Base-by-base conservation (phyloP, 1,140 invertebrate species). In the Kradibia gibbosae region DNA sequence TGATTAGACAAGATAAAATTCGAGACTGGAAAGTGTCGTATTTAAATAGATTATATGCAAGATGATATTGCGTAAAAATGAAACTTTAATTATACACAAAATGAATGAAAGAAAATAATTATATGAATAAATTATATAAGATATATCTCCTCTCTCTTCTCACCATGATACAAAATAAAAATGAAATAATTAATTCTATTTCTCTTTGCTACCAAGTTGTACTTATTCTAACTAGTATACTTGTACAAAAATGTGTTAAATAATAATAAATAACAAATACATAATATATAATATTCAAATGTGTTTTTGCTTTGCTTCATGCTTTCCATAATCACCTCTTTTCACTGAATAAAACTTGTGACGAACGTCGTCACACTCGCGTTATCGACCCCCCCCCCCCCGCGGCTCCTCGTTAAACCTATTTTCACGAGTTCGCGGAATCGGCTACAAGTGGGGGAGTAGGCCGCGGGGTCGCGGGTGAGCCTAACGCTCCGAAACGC, bases 171-270 rank as follows among this genome's bases (percentile, higher is more conserved):
- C 83, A 86, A 90, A 87, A 88, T 88, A 90, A 90, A 90, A 83
- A 84, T 82, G 76, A 87, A 87, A 84, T 84, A 87, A 86, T 85
- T 89, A 89, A 90, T 91, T 91, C 90, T 91, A 91, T 91, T 90
- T 91, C 90, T 91, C 91, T 91, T 91, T 91, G 91, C 90, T 91
- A 91, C 90, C 87, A 91, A 91, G 90, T 91, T 91, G 90, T 91
- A 91, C 91, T 91, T 91, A 91, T 91, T 91, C 90, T 90, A 91
- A 90, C 90, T 91, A 88, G 90, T 91, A 90, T 91, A 91, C 89
- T 91, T 91, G 90, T 91, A 91, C 91, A 91, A 91, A 91, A 90
- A 90, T 90, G 89, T 90, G 89, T 90, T 90, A 90, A 90, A 90
- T 89, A 90, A 90, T 89, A 90, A 90, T 89, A 90, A 48, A 90